Base-by-base conservation (phyloP, 2,888 invertebrate species). In the Helleia helle region DNA sequence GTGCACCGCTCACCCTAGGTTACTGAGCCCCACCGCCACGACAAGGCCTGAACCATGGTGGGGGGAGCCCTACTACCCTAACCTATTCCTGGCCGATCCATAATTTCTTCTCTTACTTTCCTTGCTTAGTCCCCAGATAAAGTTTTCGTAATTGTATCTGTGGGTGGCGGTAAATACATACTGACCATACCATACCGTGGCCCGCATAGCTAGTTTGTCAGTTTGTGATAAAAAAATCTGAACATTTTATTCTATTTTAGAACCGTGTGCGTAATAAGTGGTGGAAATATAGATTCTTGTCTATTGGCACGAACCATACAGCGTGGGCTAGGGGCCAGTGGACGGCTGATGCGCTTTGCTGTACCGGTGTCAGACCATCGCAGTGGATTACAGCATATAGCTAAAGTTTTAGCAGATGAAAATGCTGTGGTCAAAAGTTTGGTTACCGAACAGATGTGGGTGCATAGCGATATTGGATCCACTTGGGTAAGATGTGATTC, bases 251-350 rank as follows among this genome's bases (percentile, higher is more conserved):
- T 18, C 30, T 27, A 4, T 44, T 72, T 27, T 52, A 93, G 93
- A 47, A 90, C 92, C 17, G 93, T 93, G 5, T 86, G 93, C 49
- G 86, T 91, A n/a, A 70, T 94, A 36, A 93, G 91, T 65, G 90
- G 92, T 4, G 94, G 94, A 34, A 94, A 93, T 73, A 92, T 94
- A 28, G 94, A 94, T 62, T 91, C 91, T 0, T 91, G 93, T 0
- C 89, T 93, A 1, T 72, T 94, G 37, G 90, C 93, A 0, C 86
- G 93, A 34, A 91, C 91, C 44, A 86, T 94, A 50, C 94, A 94
- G 58, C 84, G 93, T 44, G 94, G 94, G 1, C 71, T 94, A 38
- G 93, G 93, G 5, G 92, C 90, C 0, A 91, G 91, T 57, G 93
- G 93, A 0, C 73, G 91, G 3, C 70, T 91, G 62, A 62, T 89